Evolutionary conservation across 2,888 invertebrate species (phyloP).

Genomic region (Apotomis betuletana): DNA sequence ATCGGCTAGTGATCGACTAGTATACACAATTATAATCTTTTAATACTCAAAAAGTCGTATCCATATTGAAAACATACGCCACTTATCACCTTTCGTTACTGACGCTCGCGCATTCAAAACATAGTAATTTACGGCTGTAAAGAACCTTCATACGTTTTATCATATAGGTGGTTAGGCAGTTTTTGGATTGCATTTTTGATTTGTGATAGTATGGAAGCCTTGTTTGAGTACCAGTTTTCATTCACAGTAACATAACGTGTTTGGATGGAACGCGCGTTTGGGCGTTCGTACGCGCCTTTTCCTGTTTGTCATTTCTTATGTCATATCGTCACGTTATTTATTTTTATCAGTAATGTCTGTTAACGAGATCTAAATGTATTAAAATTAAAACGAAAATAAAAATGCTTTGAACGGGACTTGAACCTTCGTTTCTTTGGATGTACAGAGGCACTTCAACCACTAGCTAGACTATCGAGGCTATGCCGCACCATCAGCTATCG

Average conservation of each 20-base stretch:
- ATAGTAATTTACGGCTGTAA: conserved; percentile 10
- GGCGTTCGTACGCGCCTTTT: conserved; percentile 17
- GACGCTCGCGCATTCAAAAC: conserved; percentile 1
- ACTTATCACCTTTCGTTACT: not conserved
- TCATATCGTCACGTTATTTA: too few species aligned
- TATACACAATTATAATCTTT: conserved; percentile 27
- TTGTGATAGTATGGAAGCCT: not conserved
- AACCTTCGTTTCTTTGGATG: too few species aligned
- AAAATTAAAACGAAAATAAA: too few species aligned
- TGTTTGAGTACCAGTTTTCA: conserved; percentile 27
- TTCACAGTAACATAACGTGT: conserved; percentile 31
- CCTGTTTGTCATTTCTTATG: not conserved
- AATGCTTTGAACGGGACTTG: too few species aligned
- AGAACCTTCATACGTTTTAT: conserved; percentile 16
- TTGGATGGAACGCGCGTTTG: conserved; percentile 19
- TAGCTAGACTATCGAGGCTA: too few species aligned
- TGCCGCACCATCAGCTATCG: too few species aligned
- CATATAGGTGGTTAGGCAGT: conserved; percentile 2
- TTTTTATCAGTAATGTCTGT: too few species aligned
- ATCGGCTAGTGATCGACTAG: conserved; percentile 39
- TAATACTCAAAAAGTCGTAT: conserved; percentile 6
- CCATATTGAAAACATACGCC: not conserved
- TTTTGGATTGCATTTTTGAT: conserved; percentile 14
- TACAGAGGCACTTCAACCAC: too few species aligned
- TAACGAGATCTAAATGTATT: too few species aligned